Evolutionary conservation across 2,888 invertebrate species (phyloP).

Genomic region (Sclerodermus sp.): DNA sequence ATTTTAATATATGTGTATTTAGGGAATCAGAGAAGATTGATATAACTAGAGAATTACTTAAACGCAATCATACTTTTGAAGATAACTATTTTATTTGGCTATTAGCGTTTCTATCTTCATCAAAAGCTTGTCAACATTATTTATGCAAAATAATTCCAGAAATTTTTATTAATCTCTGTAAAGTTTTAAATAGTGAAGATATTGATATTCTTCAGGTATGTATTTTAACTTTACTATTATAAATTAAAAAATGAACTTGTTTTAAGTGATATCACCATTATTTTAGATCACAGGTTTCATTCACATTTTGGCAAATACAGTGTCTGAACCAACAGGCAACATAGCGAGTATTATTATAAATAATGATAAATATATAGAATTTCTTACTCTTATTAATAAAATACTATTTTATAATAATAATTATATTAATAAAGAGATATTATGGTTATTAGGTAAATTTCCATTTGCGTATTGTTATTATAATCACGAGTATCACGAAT

Average conservation of each 20-base stretch:
- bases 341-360: slow-evolving; percentile 34
- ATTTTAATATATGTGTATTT: slow-evolving; percentile 10
- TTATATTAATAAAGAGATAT: slow-evolving; percentile 46
- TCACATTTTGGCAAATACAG: slow-evolving; percentile 45
- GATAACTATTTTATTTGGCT: slow-evolving; percentile 41
- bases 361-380: slow-evolving; percentile 27
- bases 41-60: slow-evolving; percentile 26
- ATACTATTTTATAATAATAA: slow-evolving; percentile 36
- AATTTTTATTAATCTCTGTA: slow-evolving; percentile 28
- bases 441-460: slow-evolving; percentile 51
- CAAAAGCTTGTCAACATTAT: slow-evolving; percentile 22
- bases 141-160: slow-evolving; percentile 20
- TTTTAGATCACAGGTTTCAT: slow-evolving; percentile 41
- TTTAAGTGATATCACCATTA: not conserved
- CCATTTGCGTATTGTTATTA: not conserved
- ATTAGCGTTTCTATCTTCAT: slow-evolving; percentile 46
- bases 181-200: slow-evolving; percentile 14
- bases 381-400: slow-evolving; percentile 26
- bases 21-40: slow-evolving; percentile 38
- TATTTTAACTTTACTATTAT: not conserved
- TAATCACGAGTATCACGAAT: too few relatives aligned
- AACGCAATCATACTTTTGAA: slow-evolving; percentile 19
- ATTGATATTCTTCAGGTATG: slow-evolving; percentile 28
- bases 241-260: not conserved
- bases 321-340: slow-evolving; percentile 35